A percentile compares a stretch with the other conserved stretches of the same genome.
These are phyloP conservation scores for Falco punctatus DNA, from an alignment of 2,113 vertebrate species.

Conservation along the genomic window DNA sequence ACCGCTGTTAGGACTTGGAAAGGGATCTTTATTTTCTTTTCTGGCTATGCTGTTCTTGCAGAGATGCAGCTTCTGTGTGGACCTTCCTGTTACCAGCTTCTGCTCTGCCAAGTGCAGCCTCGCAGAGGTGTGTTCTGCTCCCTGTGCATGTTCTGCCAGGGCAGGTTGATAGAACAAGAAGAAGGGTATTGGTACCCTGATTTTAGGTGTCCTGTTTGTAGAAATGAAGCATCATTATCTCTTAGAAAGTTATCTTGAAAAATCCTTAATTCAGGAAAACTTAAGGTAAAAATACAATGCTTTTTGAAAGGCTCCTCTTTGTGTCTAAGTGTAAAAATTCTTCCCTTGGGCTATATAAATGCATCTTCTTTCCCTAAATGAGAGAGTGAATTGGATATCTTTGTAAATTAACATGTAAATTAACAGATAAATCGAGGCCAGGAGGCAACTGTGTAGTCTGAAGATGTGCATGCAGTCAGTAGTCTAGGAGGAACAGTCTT, in stretches of 20 bases:
- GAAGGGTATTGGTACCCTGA: background rate
- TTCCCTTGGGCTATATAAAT: background rate
- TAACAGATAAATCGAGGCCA: background rate
- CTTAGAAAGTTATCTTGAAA: background rate
- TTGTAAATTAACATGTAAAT: background rate
- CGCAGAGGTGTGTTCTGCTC: background rate
- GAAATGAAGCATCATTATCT: background rate
- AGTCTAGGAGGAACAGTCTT: background rate
- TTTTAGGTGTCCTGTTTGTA: background rate
- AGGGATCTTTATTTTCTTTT: background rate
- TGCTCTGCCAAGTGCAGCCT: background rate
- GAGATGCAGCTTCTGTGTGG: background rate
- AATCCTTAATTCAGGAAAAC: background rate
- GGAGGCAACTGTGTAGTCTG: background rate
- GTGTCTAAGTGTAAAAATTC: background rate
- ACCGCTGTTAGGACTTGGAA: background rate
- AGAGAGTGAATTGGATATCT: background rate
- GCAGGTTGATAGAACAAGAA: accelerated
- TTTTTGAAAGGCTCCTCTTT: background rate
- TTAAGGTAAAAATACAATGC: background rate
- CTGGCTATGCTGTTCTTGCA: background rate
- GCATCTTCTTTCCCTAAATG: background rate
- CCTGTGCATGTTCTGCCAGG: background rate
- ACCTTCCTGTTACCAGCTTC: background rate
- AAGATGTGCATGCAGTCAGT: background rate